phyloP scores from a whole-genome alignment of 2,113 vertebrate species.

The Eudorcas thomsonii region DNA sequence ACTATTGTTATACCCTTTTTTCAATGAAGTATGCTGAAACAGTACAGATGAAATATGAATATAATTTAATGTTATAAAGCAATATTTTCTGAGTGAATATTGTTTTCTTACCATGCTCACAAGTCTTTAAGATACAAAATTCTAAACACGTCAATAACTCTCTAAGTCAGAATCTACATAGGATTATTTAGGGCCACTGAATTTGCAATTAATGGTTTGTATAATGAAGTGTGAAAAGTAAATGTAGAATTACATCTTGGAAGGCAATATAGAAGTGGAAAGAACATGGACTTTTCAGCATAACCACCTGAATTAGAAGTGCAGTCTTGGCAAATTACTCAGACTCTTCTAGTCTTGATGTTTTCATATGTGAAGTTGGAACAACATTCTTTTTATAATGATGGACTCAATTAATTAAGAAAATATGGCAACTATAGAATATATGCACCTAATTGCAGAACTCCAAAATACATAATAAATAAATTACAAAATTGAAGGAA shows the following conservation, averaged over 20 bases:
- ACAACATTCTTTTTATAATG: not conserved
- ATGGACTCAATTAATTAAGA: not conserved
- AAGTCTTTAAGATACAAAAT: not conserved
- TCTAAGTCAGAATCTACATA: not conserved
- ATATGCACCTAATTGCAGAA: not conserved
- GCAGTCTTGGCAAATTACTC: not conserved
- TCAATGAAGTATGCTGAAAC: not conserved
- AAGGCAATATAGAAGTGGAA: not conserved
- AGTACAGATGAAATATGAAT: not conserved
- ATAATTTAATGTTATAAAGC: not conserved
- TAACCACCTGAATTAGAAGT: not conserved
- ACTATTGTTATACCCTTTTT: not conserved
- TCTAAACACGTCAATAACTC: not conserved
- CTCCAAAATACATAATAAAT: not conserved
- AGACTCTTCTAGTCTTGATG: not conserved
- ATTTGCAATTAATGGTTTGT: not conserved
- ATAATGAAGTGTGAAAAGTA: not conserved
- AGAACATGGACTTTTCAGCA: not conserved
- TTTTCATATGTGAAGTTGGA: not conserved
- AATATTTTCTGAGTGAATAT: not conserved
- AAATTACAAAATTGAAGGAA: not conserved
- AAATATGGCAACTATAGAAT: not conserved
- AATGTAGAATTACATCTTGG: not conserved
- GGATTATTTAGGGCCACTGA: not conserved
- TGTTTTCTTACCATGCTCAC: not conserved